These are phyloP conservation scores for Girardia tigrina DNA, from an alignment of 2,888 invertebrate genomes.

Conservation along the genomic window DNA sequence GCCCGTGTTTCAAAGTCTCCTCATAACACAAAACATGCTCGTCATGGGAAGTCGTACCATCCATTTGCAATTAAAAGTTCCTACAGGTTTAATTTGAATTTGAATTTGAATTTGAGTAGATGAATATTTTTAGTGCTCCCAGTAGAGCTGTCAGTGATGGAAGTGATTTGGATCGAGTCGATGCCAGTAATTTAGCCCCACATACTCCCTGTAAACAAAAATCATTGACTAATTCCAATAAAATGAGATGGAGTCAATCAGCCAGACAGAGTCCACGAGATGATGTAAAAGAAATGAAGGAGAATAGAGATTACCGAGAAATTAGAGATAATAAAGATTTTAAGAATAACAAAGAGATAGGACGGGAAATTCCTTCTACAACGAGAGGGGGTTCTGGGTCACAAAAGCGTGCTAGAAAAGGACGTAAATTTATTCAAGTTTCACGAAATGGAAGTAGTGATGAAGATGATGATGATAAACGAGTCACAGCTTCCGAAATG, in stretches of 20 bases:
- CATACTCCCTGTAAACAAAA: conserved; percentile 5
- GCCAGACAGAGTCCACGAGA: conserved; percentile 6
- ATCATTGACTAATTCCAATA: not conserved
- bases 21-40: not conserved
- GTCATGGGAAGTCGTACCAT: not conserved
- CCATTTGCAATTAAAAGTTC: conserved; percentile 18
- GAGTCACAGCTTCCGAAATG: not conserved
- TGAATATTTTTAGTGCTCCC: not conserved
- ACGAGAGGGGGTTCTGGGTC: not conserved
- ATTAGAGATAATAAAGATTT: not conserved
- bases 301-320: not conserved
- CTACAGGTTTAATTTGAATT: not conserved
- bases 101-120: too few species aligned
- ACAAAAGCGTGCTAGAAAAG: conserved; percentile 4
- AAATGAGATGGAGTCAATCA: conserved; percentile 4
- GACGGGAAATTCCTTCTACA: not conserved
- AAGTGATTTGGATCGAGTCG: not conserved
- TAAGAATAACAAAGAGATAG: not conserved
- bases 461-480: conserved; percentile 19
- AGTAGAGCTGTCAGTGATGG: conserved; percentile 26
- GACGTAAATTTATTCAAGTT: not conserved
- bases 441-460: conserved; percentile 2
- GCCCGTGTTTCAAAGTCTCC: conserved; percentile 15
- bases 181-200: not conserved
- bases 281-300: not conserved